Evolutionary conservation across 2,113 vertebrate genomes (phyloP), one percentile per base, ranked within the genome.

Genomic region (Cromileptes altivelis): DNA sequence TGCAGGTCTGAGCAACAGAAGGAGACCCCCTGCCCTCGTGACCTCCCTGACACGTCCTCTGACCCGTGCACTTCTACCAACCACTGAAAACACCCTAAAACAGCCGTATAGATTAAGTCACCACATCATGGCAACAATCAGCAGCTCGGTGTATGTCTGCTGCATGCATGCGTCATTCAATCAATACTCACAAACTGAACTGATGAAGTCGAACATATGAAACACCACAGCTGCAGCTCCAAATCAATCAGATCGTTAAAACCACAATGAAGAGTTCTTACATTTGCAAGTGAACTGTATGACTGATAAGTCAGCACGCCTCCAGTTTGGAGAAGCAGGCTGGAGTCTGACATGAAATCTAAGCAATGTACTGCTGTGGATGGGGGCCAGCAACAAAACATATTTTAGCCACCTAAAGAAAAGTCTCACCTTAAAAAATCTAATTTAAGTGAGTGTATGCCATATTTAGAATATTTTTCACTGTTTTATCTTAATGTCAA

Each of bases 21-120:
- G 75, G 86, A 57, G 64, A 64, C 63, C 80, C 19, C 61, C 25
- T 49, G 75, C 5, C 81, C 74, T 21, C 1, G 23, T 85, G 86
- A 76, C 80, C 71, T 58, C 56, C 71, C 40, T 70, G 60, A 71
- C 76, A 79, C 25, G 33, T 50, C 70, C 30, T 33, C 65, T 55
- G 57, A 75, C 81, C 80, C 68, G 62, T 49, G 19, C 50, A 60
- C 70, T 76, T 70, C 53, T 72, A 70, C 49, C 13, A 18, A 17
- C 3, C 56, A 21, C 23, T 27, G 2, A 57, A 49, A n/a, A 68
- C 37, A 50, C n/a, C 19, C 40, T 1, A n/a, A 47, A 67, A 17
- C 55, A 68, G n/a, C 56, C 58, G 18, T 14, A 15, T 14, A 40
- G 18, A 72, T 52, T 50, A 15, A 57, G 27, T 70, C 6, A 65